Conservation (phyloP, 2,113 vertebrate species). For the Lutjanus erythropterus region DNA sequence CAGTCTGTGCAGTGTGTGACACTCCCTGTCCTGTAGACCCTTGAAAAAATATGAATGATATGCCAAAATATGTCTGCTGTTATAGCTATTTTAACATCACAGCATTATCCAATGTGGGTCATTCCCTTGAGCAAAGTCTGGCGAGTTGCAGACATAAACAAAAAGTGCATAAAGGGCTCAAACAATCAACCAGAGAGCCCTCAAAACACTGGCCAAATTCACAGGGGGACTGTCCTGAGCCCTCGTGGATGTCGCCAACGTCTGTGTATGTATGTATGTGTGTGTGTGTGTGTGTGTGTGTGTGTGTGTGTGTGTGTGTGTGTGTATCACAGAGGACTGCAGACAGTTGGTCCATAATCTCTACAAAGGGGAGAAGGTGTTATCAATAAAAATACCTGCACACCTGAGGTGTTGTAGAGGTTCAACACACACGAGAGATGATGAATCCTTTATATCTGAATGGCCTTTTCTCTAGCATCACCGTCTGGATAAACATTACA, state of each 20-base stretch:
- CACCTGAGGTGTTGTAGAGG: too few species aligned
- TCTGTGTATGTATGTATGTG: too few species aligned
- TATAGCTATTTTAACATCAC: background rate
- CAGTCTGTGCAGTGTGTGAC: too few species aligned
- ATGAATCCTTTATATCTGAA: too few species aligned
- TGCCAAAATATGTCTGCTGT: background rate
- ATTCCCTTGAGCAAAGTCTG: background rate
- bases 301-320: too few species aligned
- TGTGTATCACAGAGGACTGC: too few species aligned
- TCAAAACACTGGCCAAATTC: background rate
- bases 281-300: too few species aligned
- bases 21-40: too few species aligned
- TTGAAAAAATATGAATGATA: too few species aligned
- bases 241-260: too few species aligned
- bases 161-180: background rate
- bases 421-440: too few species aligned
- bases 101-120: background rate
- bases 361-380: background rate
- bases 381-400: background rate
- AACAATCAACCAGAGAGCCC: background rate
- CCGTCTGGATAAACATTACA: background rate
- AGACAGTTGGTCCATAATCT: background rate
- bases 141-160: background rate
- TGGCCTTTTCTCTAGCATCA: background rate
- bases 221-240: background rate